Base-by-base conservation (phyloP, 2,797 vertebrate genomes). In the Danio aesculapii region DNA sequence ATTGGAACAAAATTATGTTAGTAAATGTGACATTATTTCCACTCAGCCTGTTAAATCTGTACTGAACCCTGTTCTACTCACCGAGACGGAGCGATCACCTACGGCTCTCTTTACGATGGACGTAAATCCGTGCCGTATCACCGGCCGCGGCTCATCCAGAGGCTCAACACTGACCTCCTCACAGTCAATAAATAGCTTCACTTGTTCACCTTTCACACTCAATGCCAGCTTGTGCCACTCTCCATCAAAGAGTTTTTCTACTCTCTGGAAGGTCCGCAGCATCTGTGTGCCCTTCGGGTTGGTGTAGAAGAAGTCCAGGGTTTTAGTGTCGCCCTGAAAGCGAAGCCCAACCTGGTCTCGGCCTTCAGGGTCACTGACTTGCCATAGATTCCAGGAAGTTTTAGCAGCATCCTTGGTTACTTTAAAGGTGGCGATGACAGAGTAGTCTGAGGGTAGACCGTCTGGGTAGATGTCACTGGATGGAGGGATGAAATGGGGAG, bases 171-270 rank as follows among this genome's bases (percentile, higher is more conserved):
- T 74, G 71, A 93, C 86, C 82, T 96, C 91, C 41, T 89, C 88
- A 59, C 90, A 96, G 85, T 93, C 90, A 79, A 94, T 79, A 59
- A 95, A 87, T 64, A 95, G 90, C 81, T 91, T 93, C 82, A 84
- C 89, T 71, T 88, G 81, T 39, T 86, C 88, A 72, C 88, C 91
- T 81, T 92, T 93, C 71, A 94, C 90, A 14, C 90, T 94, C 30
- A 94, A 82, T 0, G 84, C 91, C 89, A 92, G 79, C 85, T 96
- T 95, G 86, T 95, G 93, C 93, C 92, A 96, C 72, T 91, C 89
- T 8, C 92, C 91, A 8, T 93, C 92, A 79, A 95, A 95, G 68
- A 92, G 71, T 73, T 90, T 92, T 9, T 88, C 88, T 81, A 90
- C 77, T 0, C 90, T 89, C 3, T 84, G 85, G 53, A 93, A 93